Percentiles rank a stretch among this genome's conserved stretches.
phyloP scores from a whole-genome alignment of 2,888 invertebrate species.

The Lepidochitona cinerea region DNA sequence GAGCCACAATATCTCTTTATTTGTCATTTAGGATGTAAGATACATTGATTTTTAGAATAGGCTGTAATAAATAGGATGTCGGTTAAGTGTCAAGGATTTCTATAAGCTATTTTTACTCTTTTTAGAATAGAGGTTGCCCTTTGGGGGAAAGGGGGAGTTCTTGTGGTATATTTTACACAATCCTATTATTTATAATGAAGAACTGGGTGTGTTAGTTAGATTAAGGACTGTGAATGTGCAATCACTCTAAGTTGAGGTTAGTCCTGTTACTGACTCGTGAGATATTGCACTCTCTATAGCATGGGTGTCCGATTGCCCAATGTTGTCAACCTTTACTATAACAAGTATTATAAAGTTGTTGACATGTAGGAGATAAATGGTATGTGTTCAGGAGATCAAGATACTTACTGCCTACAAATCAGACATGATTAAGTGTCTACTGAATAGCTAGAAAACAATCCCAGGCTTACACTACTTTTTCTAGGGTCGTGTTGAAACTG shows the following conservation, averaged over 20 bases:
- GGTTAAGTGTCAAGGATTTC: too few relatives aligned
- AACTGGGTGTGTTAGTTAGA: not conserved
- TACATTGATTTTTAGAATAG: too few relatives aligned
- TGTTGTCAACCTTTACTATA: not conserved
- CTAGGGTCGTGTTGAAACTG: not conserved
- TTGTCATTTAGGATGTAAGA: too few relatives aligned
- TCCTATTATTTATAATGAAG: not conserved
- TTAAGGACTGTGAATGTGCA: too few relatives aligned
- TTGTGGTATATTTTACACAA: not conserved
- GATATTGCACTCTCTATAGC: not conserved
- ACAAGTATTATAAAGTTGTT: not conserved
- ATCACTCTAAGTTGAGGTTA: too few relatives aligned
- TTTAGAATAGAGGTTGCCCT: too few relatives aligned
- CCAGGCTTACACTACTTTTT: too few relatives aligned
- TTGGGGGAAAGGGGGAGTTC: not conserved
- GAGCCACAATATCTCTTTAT: too few relatives aligned
- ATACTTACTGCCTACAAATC: not conserved
- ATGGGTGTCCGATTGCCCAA: not conserved
- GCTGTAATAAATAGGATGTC: too few relatives aligned
- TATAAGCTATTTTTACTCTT: too few relatives aligned
- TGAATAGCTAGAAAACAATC: too few relatives aligned
- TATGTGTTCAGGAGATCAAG: not conserved
- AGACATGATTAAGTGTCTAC: not conserved
- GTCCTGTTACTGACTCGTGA: too few relatives aligned
- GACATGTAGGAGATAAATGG: conserved; percentile 5